phyloP scores from a whole-genome alignment of 2,113 vertebrate genomes.

The Xenopus tropicalis region DNA sequence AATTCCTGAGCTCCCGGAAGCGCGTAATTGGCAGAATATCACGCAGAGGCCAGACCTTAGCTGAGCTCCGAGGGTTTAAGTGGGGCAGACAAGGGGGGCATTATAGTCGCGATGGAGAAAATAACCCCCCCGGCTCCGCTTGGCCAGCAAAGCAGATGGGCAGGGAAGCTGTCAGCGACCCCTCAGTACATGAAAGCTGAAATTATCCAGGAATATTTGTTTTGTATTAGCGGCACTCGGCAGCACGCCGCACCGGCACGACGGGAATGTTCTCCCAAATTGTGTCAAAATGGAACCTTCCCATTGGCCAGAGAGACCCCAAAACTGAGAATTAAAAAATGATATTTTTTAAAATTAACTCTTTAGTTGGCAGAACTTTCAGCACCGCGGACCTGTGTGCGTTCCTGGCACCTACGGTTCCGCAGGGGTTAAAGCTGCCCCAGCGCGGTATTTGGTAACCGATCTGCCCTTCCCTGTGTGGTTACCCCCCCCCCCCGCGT shows the following conservation, averaged over 20 bases:
- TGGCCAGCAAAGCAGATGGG: conserved; percentile 28
- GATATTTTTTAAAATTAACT: conserved; percentile 12
- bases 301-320: background rate
- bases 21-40: background rate
- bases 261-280: conserved; percentile 34
- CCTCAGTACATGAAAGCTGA: conserved; percentile 30
- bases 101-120: conserved; percentile 30
- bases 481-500: background rate
- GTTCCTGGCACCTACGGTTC: conserved; percentile 12
- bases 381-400: conserved; percentile 8
- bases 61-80: conserved; percentile 22
- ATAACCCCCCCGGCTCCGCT: background rate
- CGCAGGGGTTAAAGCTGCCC: background rate
- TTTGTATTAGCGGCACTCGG: conserved; percentile 31
- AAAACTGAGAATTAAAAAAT: too few species aligned
- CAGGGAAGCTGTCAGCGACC: conserved; percentile 34
- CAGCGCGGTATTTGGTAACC: conserved; percentile 22
- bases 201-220: conserved; percentile 37
- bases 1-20: background rate
- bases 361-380: conserved; percentile 5
- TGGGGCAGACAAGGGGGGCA: conserved; percentile 31
- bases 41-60: background rate
- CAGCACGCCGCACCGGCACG: conserved; percentile 29
- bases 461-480: conserved; percentile 36
- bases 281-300: conserved; percentile 34